Conservation (phyloP, 2,797 vertebrate species). For the Pelochelys cantorii region DNA sequence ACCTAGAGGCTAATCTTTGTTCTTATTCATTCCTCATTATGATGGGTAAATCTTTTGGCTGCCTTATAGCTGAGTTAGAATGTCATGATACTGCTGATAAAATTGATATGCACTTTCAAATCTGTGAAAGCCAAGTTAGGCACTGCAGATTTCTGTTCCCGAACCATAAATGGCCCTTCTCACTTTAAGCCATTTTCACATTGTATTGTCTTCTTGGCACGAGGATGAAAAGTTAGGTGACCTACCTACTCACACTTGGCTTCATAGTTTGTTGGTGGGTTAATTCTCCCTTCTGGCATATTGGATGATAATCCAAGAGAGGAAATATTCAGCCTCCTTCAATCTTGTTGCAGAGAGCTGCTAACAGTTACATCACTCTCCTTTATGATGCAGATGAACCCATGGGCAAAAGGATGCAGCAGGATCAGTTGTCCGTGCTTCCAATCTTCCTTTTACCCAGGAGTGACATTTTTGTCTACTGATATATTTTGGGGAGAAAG, state of each 20-base stretch:
- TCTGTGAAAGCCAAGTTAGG: not conserved
- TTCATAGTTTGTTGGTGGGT: not conserved
- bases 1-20: not conserved
- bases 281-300: not conserved
- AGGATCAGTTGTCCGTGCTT: not conserved
- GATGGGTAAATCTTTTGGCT: not conserved
- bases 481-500: not conserved
- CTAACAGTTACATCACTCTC: not conserved
- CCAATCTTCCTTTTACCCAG: not conserved
- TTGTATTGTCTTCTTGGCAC: not conserved
- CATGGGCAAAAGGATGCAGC: not conserved
- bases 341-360: rapidly evolving
- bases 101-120: rapidly evolving
- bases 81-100: not conserved
- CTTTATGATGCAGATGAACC: not conserved
- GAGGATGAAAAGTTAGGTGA: not conserved
- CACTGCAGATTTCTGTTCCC: rapidly evolving
- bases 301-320: not conserved
- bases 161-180: not conserved
- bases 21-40: not conserved
- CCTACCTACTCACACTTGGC: not conserved
- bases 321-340: not conserved
- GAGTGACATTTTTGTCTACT: not conserved
- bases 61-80: not conserved
- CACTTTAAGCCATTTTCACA: not conserved